These are phyloP conservation scores for Lacanobia oleracea DNA, from an alignment of 2,888 invertebrate species.

Conservation along the genomic window DNA sequence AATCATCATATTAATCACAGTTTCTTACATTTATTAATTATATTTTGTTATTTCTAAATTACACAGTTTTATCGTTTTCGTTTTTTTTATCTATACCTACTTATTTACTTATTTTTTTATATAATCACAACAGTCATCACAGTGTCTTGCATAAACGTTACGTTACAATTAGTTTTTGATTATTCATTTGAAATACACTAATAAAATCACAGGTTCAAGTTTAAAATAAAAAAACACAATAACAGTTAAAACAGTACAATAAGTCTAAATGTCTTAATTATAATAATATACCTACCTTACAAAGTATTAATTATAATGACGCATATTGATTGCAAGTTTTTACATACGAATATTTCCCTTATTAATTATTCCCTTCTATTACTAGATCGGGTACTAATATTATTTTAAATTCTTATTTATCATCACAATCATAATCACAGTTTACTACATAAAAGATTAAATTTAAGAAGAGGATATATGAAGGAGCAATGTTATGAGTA, in stretches of 20 bases:
- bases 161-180: constrained; percentile 52
- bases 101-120: too few species aligned
- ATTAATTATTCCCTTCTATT: constrained; percentile 60
- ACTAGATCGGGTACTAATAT: constrained; percentile 60
- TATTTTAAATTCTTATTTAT: constrained; percentile 60
- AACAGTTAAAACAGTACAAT: constrained; percentile 63
- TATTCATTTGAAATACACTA: constrained; percentile 63
- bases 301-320: constrained; percentile 61
- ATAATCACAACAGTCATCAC: too few species aligned
- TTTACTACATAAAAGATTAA: constrained; percentile 49
- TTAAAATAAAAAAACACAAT: constrained; percentile 64
- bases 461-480: constrained; percentile 61
- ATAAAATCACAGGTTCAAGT: constrained; percentile 64
- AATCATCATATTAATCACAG: too few species aligned
- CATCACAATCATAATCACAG: constrained; percentile 55
- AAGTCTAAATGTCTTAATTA: constrained; percentile 61
- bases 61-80: too few species aligned
- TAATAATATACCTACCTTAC: constrained; percentile 61
- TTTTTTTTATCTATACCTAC: too few species aligned
- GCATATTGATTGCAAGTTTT: constrained; percentile 61
- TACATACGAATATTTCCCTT: constrained; percentile 60
- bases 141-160: constrained; percentile 48
- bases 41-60: too few species aligned
- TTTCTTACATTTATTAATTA: too few species aligned
- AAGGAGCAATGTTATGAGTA: constrained; percentile 61